A percentile compares a stretch with the other conserved stretches of the same genome.
Conservation (phyloP, 1,140 invertebrate genomes). For the Drosophila nigromelanica region DNA sequence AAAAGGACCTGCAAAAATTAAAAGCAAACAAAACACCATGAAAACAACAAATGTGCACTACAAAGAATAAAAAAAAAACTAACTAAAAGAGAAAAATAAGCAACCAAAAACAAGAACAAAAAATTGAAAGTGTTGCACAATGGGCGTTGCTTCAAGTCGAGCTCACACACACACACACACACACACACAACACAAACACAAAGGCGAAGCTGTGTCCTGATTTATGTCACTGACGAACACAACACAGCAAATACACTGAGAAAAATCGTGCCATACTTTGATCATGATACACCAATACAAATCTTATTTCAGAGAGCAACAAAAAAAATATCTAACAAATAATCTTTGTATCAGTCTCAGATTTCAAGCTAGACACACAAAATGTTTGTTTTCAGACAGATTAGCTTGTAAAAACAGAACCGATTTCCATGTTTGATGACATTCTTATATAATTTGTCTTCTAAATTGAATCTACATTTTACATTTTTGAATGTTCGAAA, state of each 20-base stretch:
- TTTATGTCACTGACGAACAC: conserved; percentile 68
- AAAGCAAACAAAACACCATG: conserved; percentile 74
- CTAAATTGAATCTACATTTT: no score
- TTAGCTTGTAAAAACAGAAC: no score
- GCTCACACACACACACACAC: conserved; percentile 42
- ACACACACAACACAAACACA: conserved; percentile 9
- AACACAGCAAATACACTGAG: conserved; percentile 35
- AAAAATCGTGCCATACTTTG: conserved; percentile 5
- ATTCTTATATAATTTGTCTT: no score
- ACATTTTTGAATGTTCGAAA: no score
- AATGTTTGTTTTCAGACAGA: no score
- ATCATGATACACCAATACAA: no score
- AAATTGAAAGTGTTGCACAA: conserved; percentile 79
- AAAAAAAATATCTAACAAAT: no score
- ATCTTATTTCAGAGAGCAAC: no score
- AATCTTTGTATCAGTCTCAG: no score
- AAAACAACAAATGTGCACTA: conserved; percentile 55
- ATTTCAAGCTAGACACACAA: no score
- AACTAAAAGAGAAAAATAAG: conserved; percentile 8
- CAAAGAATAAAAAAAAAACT: conserved; percentile 13
- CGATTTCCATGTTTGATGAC: no score
- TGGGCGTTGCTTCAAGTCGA: conserved; percentile 74
- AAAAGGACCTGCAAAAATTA: conserved; percentile 63
- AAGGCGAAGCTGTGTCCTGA: conserved; percentile 57
- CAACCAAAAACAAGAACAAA: conserved; percentile 44